Evolutionary conservation across 2,888 invertebrate species (phyloP).

Genomic region (Heteromurus nitidus): DNA sequence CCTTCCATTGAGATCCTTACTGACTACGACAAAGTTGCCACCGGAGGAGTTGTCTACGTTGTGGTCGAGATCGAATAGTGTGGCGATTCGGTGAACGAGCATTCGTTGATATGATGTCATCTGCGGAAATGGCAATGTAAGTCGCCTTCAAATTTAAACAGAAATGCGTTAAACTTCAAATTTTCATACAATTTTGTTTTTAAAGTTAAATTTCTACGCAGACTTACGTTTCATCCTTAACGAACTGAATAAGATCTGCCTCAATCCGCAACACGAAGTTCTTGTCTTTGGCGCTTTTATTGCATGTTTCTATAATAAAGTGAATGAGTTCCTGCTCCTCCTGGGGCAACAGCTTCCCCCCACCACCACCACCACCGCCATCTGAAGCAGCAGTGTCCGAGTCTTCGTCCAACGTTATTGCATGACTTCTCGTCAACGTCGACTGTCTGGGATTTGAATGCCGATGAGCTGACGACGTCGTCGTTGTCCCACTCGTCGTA

Average conservation of each 20-base stretch:
- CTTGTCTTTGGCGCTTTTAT: slow-evolving; percentile 92
- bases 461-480: neutral
- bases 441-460: slow-evolving; percentile 54
- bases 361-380: neutral
- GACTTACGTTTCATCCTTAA: slow-evolving; percentile 86
- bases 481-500: neutral
- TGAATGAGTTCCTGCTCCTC: slow-evolving; percentile 75
- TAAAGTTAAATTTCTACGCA: neutral
- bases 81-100: slow-evolving; percentile 95
- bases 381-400: slow-evolving; percentile 18
- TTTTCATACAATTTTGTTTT: neutral
- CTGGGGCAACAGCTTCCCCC: slow-evolving; percentile 9
- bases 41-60: slow-evolving; percentile 85
- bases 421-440: slow-evolving; percentile 49
- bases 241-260: slow-evolving; percentile 88
- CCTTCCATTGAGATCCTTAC: slow-evolving; percentile 80
- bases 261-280: slow-evolving; percentile 90
- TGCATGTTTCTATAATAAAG: slow-evolving; percentile 92
- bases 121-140: slow-evolving; percentile 89
- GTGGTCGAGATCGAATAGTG: slow-evolving; percentile 95
- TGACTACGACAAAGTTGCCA: slow-evolving; percentile 87
- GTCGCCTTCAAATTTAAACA: slow-evolving; percentile 78
- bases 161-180: neutral
- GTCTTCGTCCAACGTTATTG: slow-evolving; percentile 60
- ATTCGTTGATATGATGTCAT: slow-evolving; percentile 97